These are phyloP conservation scores for Reinhardtius hippoglossoides DNA, from an alignment of 2,113 vertebrate genomes.

Conservation along the genomic window DNA sequence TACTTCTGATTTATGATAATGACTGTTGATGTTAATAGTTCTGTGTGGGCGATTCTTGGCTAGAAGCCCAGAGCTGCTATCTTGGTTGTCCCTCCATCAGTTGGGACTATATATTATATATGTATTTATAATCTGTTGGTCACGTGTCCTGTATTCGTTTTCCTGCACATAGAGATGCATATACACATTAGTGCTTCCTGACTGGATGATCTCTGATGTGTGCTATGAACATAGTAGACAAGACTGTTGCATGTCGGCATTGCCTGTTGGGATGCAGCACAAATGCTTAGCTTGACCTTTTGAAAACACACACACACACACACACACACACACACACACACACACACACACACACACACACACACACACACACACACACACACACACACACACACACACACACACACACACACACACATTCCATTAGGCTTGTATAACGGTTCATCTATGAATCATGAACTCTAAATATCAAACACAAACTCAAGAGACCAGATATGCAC, in stretches of 20 bases:
- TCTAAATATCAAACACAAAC: constrained; percentile 71
- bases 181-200: constrained; percentile 3
- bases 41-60: constrained; percentile 24
- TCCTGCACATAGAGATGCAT: neutral
- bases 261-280: constrained; percentile 24
- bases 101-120: neutral
- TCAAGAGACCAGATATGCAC: constrained; percentile 39
- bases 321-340: constrained; percentile 12
- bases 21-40: constrained; percentile 24
- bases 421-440: constrained; percentile 57
- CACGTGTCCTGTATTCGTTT: neutral
- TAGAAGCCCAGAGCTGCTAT: constrained; percentile 32
- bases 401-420: constrained; percentile 26
- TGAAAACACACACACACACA: constrained; percentile 1
- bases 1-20: constrained; percentile 42
- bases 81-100: constrained; percentile 13
- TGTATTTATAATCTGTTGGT: neutral
- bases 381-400: constrained; percentile 13
- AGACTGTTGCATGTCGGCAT: constrained; percentile 30
- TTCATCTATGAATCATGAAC: constrained; percentile 74
- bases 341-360: constrained; percentile 10
- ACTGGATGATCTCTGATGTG: neutral
- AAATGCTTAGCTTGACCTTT: constrained; percentile 64
- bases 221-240: constrained; percentile 16
- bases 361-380: constrained; percentile 6